Conservation (phyloP, 2,888 invertebrate genomes). For the Eilema griseolum region DNA sequence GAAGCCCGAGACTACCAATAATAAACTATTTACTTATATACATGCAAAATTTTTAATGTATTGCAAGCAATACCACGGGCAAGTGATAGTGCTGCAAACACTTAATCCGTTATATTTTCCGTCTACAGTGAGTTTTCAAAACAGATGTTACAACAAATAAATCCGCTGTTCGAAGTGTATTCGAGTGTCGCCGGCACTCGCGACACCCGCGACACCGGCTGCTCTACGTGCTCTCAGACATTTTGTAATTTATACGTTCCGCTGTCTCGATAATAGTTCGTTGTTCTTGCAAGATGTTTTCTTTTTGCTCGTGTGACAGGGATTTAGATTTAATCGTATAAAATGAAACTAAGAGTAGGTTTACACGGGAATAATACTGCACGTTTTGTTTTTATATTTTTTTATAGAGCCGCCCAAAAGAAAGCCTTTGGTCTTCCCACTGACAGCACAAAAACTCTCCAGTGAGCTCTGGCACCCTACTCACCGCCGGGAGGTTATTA, state of each 20-base stretch:
- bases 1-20: no score
- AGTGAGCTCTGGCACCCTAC: no score
- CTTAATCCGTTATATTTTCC: conserved; percentile 14
- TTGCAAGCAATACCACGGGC: neutral
- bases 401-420: no score
- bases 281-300: conserved; percentile 10
- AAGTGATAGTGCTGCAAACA: neutral
- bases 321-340: conserved; percentile 4
- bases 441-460: no score
- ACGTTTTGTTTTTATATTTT: no score
- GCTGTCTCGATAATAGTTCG: conserved; percentile 42
- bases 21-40: no score
- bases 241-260: conserved; percentile 50
- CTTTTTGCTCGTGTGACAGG: conserved; percentile 5
- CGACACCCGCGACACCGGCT: conserved; percentile 47
- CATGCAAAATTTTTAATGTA: no score
- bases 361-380: neutral
- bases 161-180: conserved; percentile 52
- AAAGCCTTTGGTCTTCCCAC: no score
- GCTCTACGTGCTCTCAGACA: conserved; percentile 50
- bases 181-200: conserved; percentile 53
- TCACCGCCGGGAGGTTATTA: no score
- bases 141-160: conserved; percentile 57
- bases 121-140: conserved; percentile 16
- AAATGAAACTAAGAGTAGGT: neutral